Conservation (phyloP, 2,113 vertebrate species). For the Albula glossodonta region DNA sequence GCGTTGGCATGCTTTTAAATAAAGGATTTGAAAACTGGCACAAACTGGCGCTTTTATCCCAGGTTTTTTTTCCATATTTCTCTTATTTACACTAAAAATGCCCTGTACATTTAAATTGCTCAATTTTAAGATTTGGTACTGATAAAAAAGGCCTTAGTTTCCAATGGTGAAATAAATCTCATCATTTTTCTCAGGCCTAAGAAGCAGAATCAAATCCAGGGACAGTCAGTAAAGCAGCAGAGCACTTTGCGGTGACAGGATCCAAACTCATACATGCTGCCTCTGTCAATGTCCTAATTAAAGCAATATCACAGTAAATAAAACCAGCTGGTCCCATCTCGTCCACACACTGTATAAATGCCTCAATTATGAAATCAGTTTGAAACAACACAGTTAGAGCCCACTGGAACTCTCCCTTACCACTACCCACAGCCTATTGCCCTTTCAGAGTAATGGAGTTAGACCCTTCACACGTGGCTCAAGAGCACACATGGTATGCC, state of each 20-base stretch:
- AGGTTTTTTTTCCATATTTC: no score
- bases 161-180: background rate
- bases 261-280: background rate
- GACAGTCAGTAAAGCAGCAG: background rate
- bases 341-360: conserved; percentile 33
- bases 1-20: no score
- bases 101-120: no score
- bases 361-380: conserved; percentile 51
- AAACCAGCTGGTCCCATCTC: conserved; percentile 42
- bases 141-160: no score
- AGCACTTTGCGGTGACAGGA: background rate
- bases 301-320: conserved; percentile 40
- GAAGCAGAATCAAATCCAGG: no score
- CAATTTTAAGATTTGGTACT: no score
- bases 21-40: no score
- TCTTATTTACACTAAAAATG: no score
- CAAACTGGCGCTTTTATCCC: no score
- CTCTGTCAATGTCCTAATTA: conserved; percentile 35
- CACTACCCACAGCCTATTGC: conserved; percentile 46
- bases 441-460: background rate
- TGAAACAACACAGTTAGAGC: conserved; percentile 26
- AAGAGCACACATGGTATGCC: background rate
- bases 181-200: background rate
- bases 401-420: conserved; percentile 27
- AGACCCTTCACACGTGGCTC: background rate